These are phyloP conservation scores for Speoplatyrhinus poulsoni DNA, from an alignment of 2,113 vertebrate genomes.

Conservation along the genomic window DNA sequence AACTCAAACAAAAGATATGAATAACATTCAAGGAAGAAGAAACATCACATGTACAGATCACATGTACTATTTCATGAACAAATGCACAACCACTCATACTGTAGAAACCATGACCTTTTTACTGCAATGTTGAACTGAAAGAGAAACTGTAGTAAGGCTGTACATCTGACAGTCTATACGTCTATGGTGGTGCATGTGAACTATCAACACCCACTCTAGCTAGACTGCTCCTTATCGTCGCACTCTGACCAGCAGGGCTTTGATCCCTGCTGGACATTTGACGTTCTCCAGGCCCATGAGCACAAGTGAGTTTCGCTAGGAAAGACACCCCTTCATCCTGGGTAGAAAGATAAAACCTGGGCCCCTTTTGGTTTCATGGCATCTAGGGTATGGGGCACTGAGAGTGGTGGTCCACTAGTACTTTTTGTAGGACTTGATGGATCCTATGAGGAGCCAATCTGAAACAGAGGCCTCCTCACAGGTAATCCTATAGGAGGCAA, in stretches of 20 bases:
- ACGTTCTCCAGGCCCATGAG: slow-evolving; percentile 68
- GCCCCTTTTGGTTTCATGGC: slow-evolving; percentile 23
- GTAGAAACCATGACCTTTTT: slow-evolving; percentile 7
- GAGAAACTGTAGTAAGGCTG: not conserved
- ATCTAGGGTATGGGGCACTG: slow-evolving; percentile 56
- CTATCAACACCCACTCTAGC: slow-evolving; percentile 67
- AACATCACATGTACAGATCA: too few species aligned
- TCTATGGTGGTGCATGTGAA: slow-evolving; percentile 36
- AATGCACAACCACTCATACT: not conserved
- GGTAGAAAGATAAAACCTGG: not conserved
- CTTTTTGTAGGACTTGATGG: slow-evolving; percentile 62
- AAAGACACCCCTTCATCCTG: not conserved
- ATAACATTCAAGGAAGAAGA: too few species aligned
- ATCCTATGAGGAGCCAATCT: slow-evolving; percentile 51
- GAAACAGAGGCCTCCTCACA: slow-evolving; percentile 35
- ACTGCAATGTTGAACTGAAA: not conserved
- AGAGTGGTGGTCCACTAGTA: slow-evolving; percentile 59
- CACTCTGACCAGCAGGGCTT: slow-evolving; percentile 81
- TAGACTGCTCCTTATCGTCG: slow-evolving; percentile 81
- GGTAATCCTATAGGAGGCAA: slow-evolving; percentile 64
- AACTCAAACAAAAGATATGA: too few species aligned
- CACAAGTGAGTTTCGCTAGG: not conserved
- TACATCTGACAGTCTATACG: slow-evolving; percentile 29
- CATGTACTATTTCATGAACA: slow-evolving; percentile 15
- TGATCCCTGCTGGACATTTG: slow-evolving; percentile 60